Evolutionary conservation across 2,888 invertebrate species (phyloP).

Genomic region (Morpho helenor): DNA sequence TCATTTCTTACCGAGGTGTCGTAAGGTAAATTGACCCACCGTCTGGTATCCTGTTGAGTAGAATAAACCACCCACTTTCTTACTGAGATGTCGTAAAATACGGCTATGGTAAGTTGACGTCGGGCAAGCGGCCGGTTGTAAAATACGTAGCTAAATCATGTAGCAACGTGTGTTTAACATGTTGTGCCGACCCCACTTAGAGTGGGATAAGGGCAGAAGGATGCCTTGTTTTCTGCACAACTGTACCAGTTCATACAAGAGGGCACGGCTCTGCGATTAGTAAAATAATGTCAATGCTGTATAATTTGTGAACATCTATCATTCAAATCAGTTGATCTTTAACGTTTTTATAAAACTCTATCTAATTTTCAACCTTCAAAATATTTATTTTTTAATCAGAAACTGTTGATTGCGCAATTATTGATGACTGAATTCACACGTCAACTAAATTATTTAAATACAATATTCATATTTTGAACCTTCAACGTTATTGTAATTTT

Average conservation of each 20-base stretch:
- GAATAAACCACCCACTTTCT: too few species aligned
- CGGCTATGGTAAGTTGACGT: too few species aligned
- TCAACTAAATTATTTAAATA: too few species aligned
- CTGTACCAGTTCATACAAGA: slow-evolving; percentile 30
- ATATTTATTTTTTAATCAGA: slow-evolving; percentile 17
- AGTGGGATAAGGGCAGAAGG: too few species aligned
- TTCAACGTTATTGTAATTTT: neutral
- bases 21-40: too few species aligned
- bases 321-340: slow-evolving; percentile 29
- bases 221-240: slow-evolving; percentile 14
- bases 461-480: neutral
- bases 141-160: too few species aligned
- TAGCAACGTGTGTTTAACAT: too few species aligned
- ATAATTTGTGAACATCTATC: slow-evolving; percentile 33
- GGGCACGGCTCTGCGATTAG: slow-evolving; percentile 38
- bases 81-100: too few species aligned
- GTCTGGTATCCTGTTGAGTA: too few species aligned
- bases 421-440: neutral
- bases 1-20: too few species aligned
- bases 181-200: too few species aligned
- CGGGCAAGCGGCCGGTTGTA: too few species aligned
- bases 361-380: slow-evolving; percentile 21
- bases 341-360: slow-evolving; percentile 29
- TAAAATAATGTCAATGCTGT: slow-evolving; percentile 53
- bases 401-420: slow-evolving; percentile 4